These are phyloP conservation scores for Coturnix japonica DNA, from an alignment of 2,113 vertebrate genomes.

Conservation along the genomic window DNA sequence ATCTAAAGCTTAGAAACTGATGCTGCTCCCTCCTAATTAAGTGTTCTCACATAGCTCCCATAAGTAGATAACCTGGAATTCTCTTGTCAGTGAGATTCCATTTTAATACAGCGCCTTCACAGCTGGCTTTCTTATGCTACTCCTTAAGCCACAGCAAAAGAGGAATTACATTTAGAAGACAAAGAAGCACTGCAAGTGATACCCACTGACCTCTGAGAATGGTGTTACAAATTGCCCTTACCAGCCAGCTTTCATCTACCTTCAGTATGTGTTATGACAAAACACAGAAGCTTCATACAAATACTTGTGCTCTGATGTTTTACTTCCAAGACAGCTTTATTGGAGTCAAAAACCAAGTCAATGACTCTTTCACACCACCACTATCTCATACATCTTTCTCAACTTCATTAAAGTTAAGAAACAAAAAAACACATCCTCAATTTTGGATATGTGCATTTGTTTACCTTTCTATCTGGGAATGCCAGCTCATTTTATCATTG, in stretches of 20 bases:
- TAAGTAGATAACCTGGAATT: not conserved
- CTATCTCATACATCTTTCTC: not conserved
- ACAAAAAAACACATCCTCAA: not conserved
- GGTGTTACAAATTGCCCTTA: accelerated
- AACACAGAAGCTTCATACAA: not conserved
- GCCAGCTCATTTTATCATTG: slow-evolving; percentile 62
- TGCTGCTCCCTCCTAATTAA: not conserved
- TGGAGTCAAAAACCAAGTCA: not conserved
- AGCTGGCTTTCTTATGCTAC: not conserved
- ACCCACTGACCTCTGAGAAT: not conserved
- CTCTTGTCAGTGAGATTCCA: not conserved
- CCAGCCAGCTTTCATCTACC: not conserved
- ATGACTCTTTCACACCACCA: not conserved
- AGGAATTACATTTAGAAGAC: not conserved
- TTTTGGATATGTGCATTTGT: not conserved
- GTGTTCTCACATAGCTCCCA: not conserved
- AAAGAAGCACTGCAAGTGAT: not conserved
- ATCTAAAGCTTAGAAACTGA: not conserved
- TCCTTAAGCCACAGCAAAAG: not conserved
- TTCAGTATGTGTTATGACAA: not conserved
- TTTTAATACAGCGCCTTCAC: not conserved
- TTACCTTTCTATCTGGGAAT: slow-evolving; percentile 80
- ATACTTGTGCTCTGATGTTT: not conserved
- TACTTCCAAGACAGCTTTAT: not conserved
- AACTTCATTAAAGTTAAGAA: not conserved